These are phyloP conservation scores for Eunapius fragilis DNA, from an alignment of 37 sponge, comb jelly and placozoan species.

Conservation along the genomic window DNA sequence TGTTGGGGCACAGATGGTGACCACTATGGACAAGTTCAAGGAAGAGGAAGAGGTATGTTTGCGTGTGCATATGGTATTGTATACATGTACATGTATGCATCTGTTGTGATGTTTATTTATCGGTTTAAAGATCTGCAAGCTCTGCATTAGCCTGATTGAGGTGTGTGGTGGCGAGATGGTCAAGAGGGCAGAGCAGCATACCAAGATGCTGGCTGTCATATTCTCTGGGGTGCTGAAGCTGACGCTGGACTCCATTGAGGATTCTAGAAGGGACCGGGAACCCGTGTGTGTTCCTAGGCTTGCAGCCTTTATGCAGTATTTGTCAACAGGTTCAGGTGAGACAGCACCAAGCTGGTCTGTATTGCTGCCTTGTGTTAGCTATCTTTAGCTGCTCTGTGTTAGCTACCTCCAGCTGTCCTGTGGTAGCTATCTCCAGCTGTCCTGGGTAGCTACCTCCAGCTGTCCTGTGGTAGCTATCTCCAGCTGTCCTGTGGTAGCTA, in stretches of 20 bases:
- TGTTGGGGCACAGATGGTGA: constrained; percentile 1
- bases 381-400: too few relatives aligned
- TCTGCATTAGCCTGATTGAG: constrained; percentile 1
- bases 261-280: constrained; percentile 18
- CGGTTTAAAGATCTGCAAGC: constrained; percentile 1
- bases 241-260: constrained; percentile 38
- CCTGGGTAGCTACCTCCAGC: too few relatives aligned
- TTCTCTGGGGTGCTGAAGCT: constrained; percentile 43
- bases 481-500: too few relatives aligned
- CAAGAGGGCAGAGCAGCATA: not conserved
- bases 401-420: too few relatives aligned
- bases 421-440: too few relatives aligned
- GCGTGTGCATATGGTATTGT: too few relatives aligned
- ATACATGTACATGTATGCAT: not conserved
- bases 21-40: constrained; percentile 6
- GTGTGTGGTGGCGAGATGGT: constrained; percentile 7
- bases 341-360: not conserved
- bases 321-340: constrained; percentile 49
- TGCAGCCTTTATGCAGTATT: constrained; percentile 39
- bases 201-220: constrained; percentile 36
- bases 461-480: too few relatives aligned
- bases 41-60: constrained; percentile 24
- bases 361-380: too few relatives aligned
- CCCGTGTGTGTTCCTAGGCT: constrained; percentile 36
- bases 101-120: not conserved